These are phyloP conservation scores for Spizella passerina DNA, from an alignment of 2,797 vertebrate genomes.

Conservation along the genomic window DNA sequence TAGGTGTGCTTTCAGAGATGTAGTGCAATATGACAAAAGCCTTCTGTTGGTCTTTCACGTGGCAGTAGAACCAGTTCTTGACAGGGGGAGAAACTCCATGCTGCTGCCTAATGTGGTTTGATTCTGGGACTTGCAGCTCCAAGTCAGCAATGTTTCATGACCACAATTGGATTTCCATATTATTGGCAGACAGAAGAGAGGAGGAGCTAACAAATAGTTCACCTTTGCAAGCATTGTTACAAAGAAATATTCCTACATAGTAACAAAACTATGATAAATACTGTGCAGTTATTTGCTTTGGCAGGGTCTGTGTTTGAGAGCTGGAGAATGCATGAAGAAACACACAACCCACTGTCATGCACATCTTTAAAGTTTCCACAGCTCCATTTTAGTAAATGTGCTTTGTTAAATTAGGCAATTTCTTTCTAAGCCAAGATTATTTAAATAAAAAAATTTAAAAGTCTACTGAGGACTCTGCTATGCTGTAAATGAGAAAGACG, in stretches of 20 bases:
- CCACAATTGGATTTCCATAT: background rate
- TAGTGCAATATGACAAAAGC: background rate
- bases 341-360: constrained; percentile 35
- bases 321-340: constrained; percentile 59
- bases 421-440: constrained; percentile 20
- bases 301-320: constrained; percentile 30
- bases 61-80: background rate
- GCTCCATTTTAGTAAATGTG: background rate
- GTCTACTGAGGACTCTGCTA: background rate
- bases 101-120: background rate
- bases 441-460: background rate
- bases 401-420: constrained; percentile 36
- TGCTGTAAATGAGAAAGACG: constrained; percentile 13
- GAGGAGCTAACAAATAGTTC: constrained; percentile 27
- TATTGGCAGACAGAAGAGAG: background rate
- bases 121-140: background rate
- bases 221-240: constrained; percentile 27
- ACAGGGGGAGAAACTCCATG: background rate
- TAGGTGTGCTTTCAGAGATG: background rate
- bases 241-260: constrained; percentile 53
- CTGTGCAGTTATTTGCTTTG: constrained; percentile 64
- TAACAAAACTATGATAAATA: constrained; percentile 66
- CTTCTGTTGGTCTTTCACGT: background rate
- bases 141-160: background rate
- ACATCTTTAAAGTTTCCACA: constrained; percentile 44